phyloP scores from a whole-genome alignment of 1,140 invertebrate species.

The Apocrypta bakeri region DNA sequence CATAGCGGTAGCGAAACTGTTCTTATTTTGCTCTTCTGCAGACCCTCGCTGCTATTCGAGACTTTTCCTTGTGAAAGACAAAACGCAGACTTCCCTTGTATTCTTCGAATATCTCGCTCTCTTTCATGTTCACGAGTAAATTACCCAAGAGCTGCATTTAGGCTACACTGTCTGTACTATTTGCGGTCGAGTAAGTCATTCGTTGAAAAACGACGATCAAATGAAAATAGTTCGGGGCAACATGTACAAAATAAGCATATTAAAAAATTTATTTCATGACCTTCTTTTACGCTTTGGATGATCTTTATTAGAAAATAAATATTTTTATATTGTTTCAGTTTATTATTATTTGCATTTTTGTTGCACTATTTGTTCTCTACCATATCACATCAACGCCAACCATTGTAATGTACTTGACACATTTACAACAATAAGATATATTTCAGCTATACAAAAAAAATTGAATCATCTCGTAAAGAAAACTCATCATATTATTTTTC shows the following conservation, averaged over 20 bases:
- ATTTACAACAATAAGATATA: no score
- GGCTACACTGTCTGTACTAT: neutral
- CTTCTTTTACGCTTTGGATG: neutral
- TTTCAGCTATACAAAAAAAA: no score
- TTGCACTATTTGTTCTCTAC: no score
- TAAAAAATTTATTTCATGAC: neutral
- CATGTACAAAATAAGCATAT: neutral
- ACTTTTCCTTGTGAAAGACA: slow-evolving; percentile 29
- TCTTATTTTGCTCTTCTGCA: slow-evolving; percentile 46
- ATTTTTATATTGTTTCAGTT: neutral
- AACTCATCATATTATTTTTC: no score
- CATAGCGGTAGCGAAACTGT: slow-evolving; percentile 3
- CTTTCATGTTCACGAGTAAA: slow-evolving; percentile 36
- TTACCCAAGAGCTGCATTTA: slow-evolving; percentile 17
- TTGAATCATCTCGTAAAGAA: no score
- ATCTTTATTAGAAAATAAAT: neutral
- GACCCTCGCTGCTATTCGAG: slow-evolving; percentile 3
- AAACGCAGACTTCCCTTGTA: neutral
- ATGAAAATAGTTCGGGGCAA: neutral
- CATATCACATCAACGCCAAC: neutral
- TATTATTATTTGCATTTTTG: no score
- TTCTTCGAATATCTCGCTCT: slow-evolving; percentile 21
- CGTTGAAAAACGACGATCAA: neutral
- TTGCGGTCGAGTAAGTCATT: slow-evolving; percentile 1
- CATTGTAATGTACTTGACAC: no score